phyloP scores from a whole-genome alignment of 1,140 invertebrate genomes.

The Diabrotica virgifera region DNA sequence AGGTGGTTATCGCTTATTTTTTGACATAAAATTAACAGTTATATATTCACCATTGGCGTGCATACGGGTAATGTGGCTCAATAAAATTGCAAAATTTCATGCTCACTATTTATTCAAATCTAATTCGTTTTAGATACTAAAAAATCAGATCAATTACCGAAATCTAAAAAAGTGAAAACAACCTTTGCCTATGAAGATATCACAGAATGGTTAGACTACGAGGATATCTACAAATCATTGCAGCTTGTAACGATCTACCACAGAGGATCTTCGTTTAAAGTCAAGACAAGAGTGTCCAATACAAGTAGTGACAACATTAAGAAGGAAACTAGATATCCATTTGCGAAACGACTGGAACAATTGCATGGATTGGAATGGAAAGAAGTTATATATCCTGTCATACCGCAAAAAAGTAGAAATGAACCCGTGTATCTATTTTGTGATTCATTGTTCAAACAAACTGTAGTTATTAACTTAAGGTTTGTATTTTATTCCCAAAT shows the following conservation, averaged over 20 bases:
- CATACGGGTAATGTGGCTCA: too few relatives aligned
- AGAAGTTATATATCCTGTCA: conserved; percentile 10
- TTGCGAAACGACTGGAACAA: background rate
- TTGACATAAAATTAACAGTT: too few relatives aligned
- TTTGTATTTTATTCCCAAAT: background rate
- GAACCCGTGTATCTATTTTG: conserved; percentile 47
- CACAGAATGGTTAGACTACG: conserved; percentile 44
- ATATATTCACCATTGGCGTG: too few relatives aligned
- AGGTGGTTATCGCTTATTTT: too few relatives aligned
- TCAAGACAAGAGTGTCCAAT: conserved; percentile 36
- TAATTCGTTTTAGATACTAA: too few relatives aligned
- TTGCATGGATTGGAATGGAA: background rate
- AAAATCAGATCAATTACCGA: too few relatives aligned
- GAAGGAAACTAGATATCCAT: background rate
- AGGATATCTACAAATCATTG: conserved; percentile 36
- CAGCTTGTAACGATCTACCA: conserved; percentile 42
- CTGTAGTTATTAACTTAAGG: conserved; percentile 42
- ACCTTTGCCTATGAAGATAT: conserved; percentile 21
- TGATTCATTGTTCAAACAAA: conserved; percentile 43
- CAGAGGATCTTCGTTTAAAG: conserved; percentile 40
- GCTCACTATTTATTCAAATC: too few relatives aligned
- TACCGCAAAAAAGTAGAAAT: conserved; percentile 33
- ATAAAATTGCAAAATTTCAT: too few relatives aligned
- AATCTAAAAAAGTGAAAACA: background rate
- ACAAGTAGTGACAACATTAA: conserved; percentile 16